Evolutionary conservation across 2,888 invertebrate genomes (phyloP).

Genomic region (Aromia moschata): DNA sequence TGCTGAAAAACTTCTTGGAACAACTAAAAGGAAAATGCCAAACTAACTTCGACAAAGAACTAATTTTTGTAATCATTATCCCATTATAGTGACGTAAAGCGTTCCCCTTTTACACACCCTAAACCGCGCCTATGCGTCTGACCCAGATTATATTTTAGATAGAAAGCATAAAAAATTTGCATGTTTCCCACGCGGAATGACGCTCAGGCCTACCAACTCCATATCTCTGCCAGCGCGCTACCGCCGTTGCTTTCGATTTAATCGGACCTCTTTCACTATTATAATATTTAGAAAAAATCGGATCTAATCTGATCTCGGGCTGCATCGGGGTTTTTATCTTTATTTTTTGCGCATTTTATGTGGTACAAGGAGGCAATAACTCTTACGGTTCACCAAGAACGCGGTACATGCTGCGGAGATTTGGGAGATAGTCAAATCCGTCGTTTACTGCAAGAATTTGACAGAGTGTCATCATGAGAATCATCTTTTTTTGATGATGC

Average conservation of each 20-base stretch:
- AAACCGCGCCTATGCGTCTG: conserved; percentile 36
- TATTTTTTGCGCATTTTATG: background rate
- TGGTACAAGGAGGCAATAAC: background rate
- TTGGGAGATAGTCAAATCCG: no score
- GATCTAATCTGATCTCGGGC: conserved; percentile 4
- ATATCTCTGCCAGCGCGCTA: conserved; percentile 15
- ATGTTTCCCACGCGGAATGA: conserved; percentile 52
- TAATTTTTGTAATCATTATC: no score
- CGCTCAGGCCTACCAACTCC: conserved; percentile 14
- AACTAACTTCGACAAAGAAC: no score
- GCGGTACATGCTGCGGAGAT: no score
- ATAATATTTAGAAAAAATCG: conserved; percentile 1
- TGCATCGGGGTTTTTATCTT: background rate
- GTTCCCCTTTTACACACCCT: no score
- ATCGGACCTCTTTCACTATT: conserved; percentile 13
- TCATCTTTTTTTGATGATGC: no score
- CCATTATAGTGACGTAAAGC: no score
- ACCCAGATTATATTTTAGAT: conserved; percentile 56
- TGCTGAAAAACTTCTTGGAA: no score
- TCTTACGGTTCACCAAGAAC: no score
- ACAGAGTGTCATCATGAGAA: no score
- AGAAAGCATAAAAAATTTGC: conserved; percentile 53
- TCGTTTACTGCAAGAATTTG: no score
- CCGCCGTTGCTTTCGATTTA: conserved; percentile 13
- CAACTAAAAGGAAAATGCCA: no score